Evolutionary conservation across 2,797 vertebrate genomes (phyloP).

Genomic region (Nannoperca obscura): DNA sequence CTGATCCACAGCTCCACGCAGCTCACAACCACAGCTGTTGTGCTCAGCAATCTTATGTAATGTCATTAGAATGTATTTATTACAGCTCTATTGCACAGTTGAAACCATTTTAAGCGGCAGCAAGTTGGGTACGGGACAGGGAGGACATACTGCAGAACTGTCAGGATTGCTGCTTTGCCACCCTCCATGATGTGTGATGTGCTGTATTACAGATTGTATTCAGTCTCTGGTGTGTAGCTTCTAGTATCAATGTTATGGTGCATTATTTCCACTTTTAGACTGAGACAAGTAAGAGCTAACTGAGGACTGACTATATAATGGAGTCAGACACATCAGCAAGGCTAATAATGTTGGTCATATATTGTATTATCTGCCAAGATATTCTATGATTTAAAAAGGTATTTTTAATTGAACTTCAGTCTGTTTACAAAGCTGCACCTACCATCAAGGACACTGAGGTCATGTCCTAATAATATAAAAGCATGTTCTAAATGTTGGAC

Average conservation of each 20-base stretch:
- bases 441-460: background rate
- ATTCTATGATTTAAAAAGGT: background rate
- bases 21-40: constrained; percentile 63
- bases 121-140: constrained; percentile 28
- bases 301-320: background rate
- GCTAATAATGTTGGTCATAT: background rate
- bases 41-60: constrained; percentile 75
- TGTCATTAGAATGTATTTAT: constrained; percentile 76
- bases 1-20: constrained; percentile 54
- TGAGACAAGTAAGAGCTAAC: background rate
- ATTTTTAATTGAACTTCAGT: background rate
- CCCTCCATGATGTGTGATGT: constrained; percentile 3
- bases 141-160: background rate
- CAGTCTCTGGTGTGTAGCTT: background rate
- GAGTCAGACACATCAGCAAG: background rate
- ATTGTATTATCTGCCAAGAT: background rate
- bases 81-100: constrained; percentile 70
- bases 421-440: background rate
- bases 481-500: background rate
- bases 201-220: constrained; percentile 4
- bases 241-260: background rate
- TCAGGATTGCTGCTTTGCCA: constrained; percentile 14
- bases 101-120: constrained; percentile 62
- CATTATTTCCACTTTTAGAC: background rate
- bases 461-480: background rate